Conservation (phyloP, 1,140 invertebrate genomes). For the Macrostomum lignano region DNA sequence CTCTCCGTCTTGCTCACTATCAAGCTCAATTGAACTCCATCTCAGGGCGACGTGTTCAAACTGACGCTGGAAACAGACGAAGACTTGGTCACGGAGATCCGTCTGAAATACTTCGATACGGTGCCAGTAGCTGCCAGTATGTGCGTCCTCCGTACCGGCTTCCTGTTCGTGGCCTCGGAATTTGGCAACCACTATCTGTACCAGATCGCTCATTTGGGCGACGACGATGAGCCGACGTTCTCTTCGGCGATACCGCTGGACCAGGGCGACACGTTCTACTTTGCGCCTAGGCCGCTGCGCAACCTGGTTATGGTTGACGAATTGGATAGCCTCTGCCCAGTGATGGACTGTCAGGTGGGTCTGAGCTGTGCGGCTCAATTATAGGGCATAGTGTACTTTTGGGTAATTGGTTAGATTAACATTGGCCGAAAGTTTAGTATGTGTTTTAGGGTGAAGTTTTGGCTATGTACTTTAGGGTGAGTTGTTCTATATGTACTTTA, state of each 20-base stretch:
- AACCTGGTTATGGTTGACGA: constrained; percentile 94
- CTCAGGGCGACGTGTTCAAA: constrained; percentile 29
- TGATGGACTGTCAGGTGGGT: constrained; percentile 48
- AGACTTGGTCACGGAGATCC: constrained; percentile 87
- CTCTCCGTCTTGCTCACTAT: too few relatives aligned
- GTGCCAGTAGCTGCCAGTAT: constrained; percentile 75
- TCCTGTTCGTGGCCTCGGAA: constrained; percentile 87
- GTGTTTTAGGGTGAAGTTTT: too few relatives aligned
- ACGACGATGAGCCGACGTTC: constrained; percentile 96
- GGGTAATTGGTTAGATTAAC: neutral
- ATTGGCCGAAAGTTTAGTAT: too few relatives aligned
- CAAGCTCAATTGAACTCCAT: too few relatives aligned
- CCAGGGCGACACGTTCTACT: constrained; percentile 96
- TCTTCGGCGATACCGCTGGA: constrained; percentile 88
- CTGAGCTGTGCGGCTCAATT: too few relatives aligned
- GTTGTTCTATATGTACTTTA: too few relatives aligned
- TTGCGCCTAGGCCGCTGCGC: constrained; percentile 62
- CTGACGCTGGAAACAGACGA: constrained; percentile 76
- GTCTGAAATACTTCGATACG: constrained; percentile 96
- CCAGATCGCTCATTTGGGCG: constrained; percentile 90
- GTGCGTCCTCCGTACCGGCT: constrained; percentile 93
- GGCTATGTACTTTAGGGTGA: too few relatives aligned
- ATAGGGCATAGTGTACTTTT: neutral
- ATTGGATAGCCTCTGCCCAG: constrained; percentile 77
- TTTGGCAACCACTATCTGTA: constrained; percentile 98